Evolutionary conservation across 2,888 invertebrate species (phyloP), one percentile per base, ranked within the genome.

Genomic region (Junonia oenone): DNA sequence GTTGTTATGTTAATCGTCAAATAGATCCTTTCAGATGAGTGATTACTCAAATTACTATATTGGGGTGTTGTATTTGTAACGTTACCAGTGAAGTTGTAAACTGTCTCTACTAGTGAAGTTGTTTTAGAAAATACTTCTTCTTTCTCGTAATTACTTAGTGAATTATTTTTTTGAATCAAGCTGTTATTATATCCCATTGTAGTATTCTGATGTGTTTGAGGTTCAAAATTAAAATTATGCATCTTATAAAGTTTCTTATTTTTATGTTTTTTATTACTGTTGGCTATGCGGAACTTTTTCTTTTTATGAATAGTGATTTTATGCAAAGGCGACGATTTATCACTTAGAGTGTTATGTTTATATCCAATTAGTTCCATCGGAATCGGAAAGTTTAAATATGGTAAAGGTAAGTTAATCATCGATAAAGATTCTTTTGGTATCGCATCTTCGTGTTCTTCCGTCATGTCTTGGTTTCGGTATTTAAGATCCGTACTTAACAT

Each of bases 261-360:
- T 49, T 77, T 69, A 57, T 86, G 83, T 63, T 81, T 86, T 65
- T 84, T 89, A 53, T 69, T 80, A 55, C 61, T 76, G 61, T 68
- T 80, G 51, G 63, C 76, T 13, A 59, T 43, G 51, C 75, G 78
- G 1, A 74, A 62, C 65, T 85, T 89, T 68, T 85, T 90, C 66
- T 84, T 89, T 66, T 85, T 88, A 56, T 86, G 85, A 19, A 85
- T 74, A 35, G 76, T 76, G 61, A 82, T 72, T 72, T 83, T 86
- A 51, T 83, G 81, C 43, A 79, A 49, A 11, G 79, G 72, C 3
- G 65, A 38, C 14, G 73, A 64, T 43, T 76, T 74, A 31, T 75
- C 69, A 56, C 71, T 76, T 29, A 61, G 69, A 26, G 67, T 35
- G 11, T 56, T 46, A 58, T 72, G 81, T 64, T 73, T 78, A 29